Evolutionary conservation across 2,797 vertebrate genomes (phyloP), one percentile per base, ranked within the genome.

Genomic region (Mormyrops attenuatus): DNA sequence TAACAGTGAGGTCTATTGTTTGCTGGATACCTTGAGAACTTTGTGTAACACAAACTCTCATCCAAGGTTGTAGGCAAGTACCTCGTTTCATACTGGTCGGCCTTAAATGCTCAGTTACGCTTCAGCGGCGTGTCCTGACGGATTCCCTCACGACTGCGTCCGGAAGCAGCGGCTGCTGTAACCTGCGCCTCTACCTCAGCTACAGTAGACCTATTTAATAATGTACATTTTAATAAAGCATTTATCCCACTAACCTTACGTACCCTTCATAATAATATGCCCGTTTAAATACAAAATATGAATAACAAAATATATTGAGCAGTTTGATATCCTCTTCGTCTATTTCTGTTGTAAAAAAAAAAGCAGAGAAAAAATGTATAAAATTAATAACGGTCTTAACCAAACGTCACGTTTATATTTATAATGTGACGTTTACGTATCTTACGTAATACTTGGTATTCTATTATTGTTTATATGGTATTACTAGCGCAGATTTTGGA

Each of bases 1-100:
- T 22, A 52, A 85, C 82, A 85, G 47, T 85, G n/a, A 50, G 49
- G 20, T 49, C 82, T 30, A 52, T 85, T 85, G 82, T 85, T 85
- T 85, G n/a, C 44, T 13, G 82, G 82, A 30, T 85, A 49, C 44
- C 49, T 22, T 52, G 82, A 52, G 82, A 85, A 85, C 22, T 57
- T 87, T 34, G 30, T 38, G 53, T 57, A 57, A 87, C 52, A 55
- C 52, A 38, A 30, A 30, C 49, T 38, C 49, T 20, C 85, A 3
- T 57, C 77, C 34, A 89, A 60, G 49, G 82, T 41, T 82, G 41
- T n/a, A 20, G 77, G 41, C 41, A 82, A 73, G 77, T n/a, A 1
- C 41, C 8, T 80, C 22, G 69, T 55, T 82, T 82, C 77, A n/a
- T 82, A n/a, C 22, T n/a, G 38, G 38, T 47, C 41, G 17, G 38